These are phyloP conservation scores for Virgularia gustaviana DNA, from an alignment of 92 coral and sea anemone genomes.

Conservation along the genomic window DNA sequence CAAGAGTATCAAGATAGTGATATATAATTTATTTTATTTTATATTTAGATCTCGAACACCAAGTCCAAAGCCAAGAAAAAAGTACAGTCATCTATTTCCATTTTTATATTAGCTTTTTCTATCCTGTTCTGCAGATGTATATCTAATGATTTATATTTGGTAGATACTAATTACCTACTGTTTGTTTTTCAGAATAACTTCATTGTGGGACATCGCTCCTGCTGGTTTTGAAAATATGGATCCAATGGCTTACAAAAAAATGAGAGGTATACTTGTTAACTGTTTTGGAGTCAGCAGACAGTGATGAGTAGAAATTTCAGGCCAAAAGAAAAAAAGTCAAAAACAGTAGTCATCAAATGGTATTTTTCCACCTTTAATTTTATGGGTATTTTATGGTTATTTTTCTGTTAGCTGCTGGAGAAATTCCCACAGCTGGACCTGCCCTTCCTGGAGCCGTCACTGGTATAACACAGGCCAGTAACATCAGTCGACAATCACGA, in stretches of 20 bases:
- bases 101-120: neutral
- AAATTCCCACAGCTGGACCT: slow-evolving; percentile 64
- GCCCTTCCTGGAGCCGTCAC: slow-evolving; percentile 70
- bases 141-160: slow-evolving; percentile 17
- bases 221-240: slow-evolving; percentile 87
- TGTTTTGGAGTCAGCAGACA: neutral
- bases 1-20: neutral
- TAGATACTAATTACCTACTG: neutral
- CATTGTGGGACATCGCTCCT: slow-evolving; percentile 97
- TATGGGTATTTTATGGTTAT: too few species aligned
- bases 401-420: slow-evolving; percentile 74
- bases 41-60: slow-evolving; percentile 19
- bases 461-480: slow-evolving; percentile 91
- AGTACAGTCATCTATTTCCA: neutral
- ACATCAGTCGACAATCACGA: slow-evolving; percentile 95
- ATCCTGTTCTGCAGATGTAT: slow-evolving; percentile 10
- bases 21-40: neutral
- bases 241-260: slow-evolving; percentile 72
- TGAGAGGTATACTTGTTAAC: slow-evolving; percentile 74
- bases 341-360: neutral
- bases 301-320: neutral
- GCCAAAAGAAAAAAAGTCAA: neutral
- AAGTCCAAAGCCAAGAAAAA: too few species aligned
- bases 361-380: neutral
- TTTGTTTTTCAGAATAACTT: slow-evolving; percentile 53